Evolutionary conservation across 2,113 vertebrate genomes (phyloP), one percentile per base, ranked within the genome.

Genomic region (Poeciliopsis turrubarensis): DNA sequence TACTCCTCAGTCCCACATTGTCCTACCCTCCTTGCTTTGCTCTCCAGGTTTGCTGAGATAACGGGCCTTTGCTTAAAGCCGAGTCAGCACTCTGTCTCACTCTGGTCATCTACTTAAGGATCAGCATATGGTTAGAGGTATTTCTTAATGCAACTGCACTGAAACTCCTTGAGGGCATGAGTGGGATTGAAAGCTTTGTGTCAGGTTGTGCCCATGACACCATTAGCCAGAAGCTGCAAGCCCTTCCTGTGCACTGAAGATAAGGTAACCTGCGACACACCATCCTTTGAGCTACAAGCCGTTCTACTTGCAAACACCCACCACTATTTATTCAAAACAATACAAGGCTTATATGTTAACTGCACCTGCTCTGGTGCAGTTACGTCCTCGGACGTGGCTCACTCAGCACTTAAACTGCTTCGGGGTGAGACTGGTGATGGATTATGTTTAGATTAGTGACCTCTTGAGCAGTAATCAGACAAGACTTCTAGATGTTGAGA

Each of bases 371-470:
- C 17, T 17, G 47, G 51, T n/a, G n/a, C n/a, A n/a, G n/a, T n/a
- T n/a, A n/a, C n/a, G 79, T 80, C 32, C 70, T 70, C 70, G 64
- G 41, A 68, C 41, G 25, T 1, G 11, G 54, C 76, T 31, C 5
- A 66, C 73, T 73, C 81, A 79, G 83, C 73, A 62, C 57, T 6
- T 29, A 12, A 34, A 26, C 66, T 13, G 66, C 78, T 88, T 14
- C 1, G 31, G 66, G 65, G n/a, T 60, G 41, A 32, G 68, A 62
- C 68, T 37, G 27, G 15, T 82, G 86, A 82, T 13, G 34, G 57
- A 80, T 83, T 88, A 72, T 75, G 71, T 89, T 91, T 74, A 77
- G 88, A 89, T 86, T 68, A 87, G 61, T 81, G 75, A 77, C 84
- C 86, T 83, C 78, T 82, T 75, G 34, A 77, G 34, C 71, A 69